These are phyloP conservation scores for Ennomos fuscantarius DNA, from an alignment of 2,888 invertebrate species.

Conservation along the genomic window DNA sequence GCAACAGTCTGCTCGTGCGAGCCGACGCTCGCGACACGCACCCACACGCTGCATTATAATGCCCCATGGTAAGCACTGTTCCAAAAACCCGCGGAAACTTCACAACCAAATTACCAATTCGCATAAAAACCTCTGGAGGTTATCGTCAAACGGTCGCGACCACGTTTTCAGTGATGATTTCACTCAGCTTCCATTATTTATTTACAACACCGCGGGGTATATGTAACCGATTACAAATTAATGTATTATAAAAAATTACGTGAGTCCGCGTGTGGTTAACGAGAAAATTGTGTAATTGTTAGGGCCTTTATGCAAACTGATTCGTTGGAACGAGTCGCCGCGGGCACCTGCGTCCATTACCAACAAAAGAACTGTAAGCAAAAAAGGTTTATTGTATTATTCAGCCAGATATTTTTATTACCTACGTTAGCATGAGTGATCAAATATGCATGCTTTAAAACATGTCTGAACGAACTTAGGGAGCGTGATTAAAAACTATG, in stretches of 20 bases:
- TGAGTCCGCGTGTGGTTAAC: constrained; percentile 39
- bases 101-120: constrained; percentile 28
- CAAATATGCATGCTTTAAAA: constrained; percentile 12
- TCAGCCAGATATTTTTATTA: constrained; percentile 16
- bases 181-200: constrained; percentile 67
- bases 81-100: constrained; percentile 47
- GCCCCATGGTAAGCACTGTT: constrained; percentile 75
- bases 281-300: constrained; percentile 38
- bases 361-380: constrained; percentile 54
- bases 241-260: constrained; percentile 41
- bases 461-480: constrained; percentile 5
- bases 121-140: neutral
- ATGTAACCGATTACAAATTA: constrained; percentile 46
- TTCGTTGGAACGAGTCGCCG: constrained; percentile 35
- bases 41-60: constrained; percentile 67
- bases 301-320: constrained; percentile 33
- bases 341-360: constrained; percentile 49
- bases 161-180: constrained; percentile 70
- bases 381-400: constrained; percentile 45
- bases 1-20: constrained; percentile 83
- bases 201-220: constrained; percentile 59
- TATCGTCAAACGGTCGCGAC: constrained; percentile 17
- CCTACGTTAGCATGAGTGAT: constrained; percentile 19
- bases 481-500: constrained; percentile 9
- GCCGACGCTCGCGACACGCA: constrained; percentile 68